Evolutionary conservation across 92 coral and sea anemone genomes (phyloP).

Genomic region (Hydrozoanthus gracilis): DNA sequence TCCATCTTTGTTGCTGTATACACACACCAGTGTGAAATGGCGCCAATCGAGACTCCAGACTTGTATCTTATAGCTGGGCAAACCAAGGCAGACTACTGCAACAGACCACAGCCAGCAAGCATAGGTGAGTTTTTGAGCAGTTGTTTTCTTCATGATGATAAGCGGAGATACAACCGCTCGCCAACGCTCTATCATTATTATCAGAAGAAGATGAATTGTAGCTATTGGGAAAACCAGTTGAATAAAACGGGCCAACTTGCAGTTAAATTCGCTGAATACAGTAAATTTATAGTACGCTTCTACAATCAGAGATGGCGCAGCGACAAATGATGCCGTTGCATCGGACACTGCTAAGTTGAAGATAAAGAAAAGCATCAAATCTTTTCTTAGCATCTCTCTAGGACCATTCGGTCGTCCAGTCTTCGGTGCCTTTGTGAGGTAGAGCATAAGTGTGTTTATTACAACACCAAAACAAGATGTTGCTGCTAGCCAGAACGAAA

Average conservation of each 20-base stretch:
- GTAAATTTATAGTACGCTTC: background rate
- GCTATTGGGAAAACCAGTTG: constrained; percentile 18
- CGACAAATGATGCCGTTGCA: background rate
- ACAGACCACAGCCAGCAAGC: constrained; percentile 12
- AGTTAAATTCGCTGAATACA: background rate
- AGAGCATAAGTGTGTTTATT: too few species aligned
- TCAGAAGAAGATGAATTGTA: background rate
- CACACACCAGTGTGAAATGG: background rate
- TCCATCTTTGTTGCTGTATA: background rate
- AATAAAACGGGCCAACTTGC: background rate
- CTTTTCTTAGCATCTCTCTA: background rate
- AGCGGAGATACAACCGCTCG: background rate
- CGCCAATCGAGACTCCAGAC: background rate
- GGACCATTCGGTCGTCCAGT: too few species aligned
- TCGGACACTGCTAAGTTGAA: constrained; percentile 14
- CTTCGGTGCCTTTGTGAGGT: too few species aligned
- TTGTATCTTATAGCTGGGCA: constrained; percentile 10
- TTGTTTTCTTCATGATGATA: background rate
- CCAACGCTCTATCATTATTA: constrained; percentile 1
- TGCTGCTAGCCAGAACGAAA: too few species aligned
- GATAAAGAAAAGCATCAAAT: background rate
- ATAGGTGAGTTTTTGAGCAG: background rate
- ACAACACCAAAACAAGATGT: too few species aligned
- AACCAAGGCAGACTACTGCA: background rate
- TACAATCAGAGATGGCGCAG: background rate